Base-by-base conservation (phyloP, 2,888 invertebrate genomes). In the Drosophila nr. perissopoda region DNA sequence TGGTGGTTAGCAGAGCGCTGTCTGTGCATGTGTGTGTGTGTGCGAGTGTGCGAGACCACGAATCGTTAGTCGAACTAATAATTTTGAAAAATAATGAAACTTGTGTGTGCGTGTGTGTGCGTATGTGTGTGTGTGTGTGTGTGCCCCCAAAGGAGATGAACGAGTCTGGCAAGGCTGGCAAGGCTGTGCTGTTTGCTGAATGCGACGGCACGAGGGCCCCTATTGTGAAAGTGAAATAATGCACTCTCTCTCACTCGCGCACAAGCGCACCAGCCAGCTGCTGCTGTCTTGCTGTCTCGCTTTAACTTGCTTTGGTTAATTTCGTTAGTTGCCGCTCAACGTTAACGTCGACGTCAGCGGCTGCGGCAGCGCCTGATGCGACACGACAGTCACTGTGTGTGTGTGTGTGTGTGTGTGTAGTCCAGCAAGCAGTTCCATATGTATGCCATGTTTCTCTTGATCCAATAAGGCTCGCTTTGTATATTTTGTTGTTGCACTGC, bases 11-110 rank as follows among this genome's bases (percentile, higher is more conserved):
- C 64, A 56, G 53, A 51, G 42, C 53, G 18, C 33, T 49, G 27
- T 36, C 34, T 68, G 16, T 57, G 56, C 25, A 45, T 45, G 45
- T 25, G 57, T 29, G 64, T 61, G 33, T 54, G 59, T 70, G 57
- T 68, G 59, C 62, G 65, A 53, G 67, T 69, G 27, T 71, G 60
- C 54, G 75, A 87, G 91, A 91, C 91, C 90, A 90, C 90, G 90
- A 91, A 88, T 90, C 88, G 90, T 90, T 89, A 89, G 90, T 83
- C 90, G 85, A 89, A 89, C 90, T 91, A 91, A 90, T 90, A 91
- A 91, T 90, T 87, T 87, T 86, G 85, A 80, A 90, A 89, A 87
- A 90, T 90, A 90, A 90, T 90, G 87, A 87, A 89, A 80, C 86
- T 80, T 78, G 66, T 59, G 73, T 49, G 56, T 62, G 64, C 56